Conservation (phyloP, 2,888 invertebrate genomes). For the Limnephilus lunatus region DNA sequence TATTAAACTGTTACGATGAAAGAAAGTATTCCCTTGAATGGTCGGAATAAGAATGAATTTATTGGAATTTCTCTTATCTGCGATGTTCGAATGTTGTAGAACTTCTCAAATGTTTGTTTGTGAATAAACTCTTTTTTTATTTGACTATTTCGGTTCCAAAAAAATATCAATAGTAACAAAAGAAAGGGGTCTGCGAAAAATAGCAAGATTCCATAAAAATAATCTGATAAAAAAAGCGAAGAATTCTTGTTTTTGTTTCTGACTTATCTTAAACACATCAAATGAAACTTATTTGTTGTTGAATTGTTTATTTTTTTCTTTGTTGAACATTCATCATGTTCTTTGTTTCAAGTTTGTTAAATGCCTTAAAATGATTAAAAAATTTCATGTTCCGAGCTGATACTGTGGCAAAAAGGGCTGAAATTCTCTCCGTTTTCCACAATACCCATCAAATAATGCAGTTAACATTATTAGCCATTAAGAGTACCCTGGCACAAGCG, state of each 20-base stretch:
- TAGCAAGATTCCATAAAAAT: not conserved
- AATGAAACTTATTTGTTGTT: not conserved
- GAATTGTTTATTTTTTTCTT: not conserved
- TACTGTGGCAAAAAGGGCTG: not conserved
- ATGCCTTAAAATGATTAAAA: not conserved
- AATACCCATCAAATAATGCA: constrained; percentile 37
- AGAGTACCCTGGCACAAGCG: constrained; percentile 34
- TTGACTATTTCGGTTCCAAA: not conserved
- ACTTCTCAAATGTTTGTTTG: not conserved
- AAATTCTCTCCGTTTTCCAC: not conserved
- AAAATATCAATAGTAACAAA: not conserved
- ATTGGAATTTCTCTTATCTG: not conserved
- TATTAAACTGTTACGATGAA: constrained; percentile 47
- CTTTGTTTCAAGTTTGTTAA: not conserved
- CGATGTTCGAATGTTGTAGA: not conserved
- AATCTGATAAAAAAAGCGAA: not conserved
- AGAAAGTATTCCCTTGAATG: constrained; percentile 32
- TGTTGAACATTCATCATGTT: not conserved
- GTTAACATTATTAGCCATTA: constrained; percentile 34
- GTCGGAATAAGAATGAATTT: constrained; percentile 7
- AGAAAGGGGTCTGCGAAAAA: not conserved
- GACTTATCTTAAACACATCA: not conserved
- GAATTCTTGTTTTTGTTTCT: not conserved
- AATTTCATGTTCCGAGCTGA: not conserved
- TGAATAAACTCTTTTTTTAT: not conserved